Evolutionary conservation across 2,113 vertebrate genomes (phyloP), one percentile per base, ranked within the genome.

Genomic region (Lipophrys pholis): DNA sequence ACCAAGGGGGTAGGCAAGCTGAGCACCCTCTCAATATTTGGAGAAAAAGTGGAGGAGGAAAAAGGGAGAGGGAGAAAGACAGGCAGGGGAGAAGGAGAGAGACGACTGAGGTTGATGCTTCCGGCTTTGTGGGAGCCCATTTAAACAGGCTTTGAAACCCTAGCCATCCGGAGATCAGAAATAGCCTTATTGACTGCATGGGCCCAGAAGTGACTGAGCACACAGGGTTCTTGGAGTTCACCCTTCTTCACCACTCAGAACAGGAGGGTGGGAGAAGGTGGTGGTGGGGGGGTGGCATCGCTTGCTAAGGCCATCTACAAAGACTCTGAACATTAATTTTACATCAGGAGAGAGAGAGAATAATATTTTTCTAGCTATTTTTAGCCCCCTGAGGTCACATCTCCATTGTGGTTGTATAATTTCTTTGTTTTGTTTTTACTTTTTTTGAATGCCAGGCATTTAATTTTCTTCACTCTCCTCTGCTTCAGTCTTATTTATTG

Each of bases 121-220:
- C 84, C 85, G 81, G 90, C 87, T 91, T 93, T 89, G 89, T 91
- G 88, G 91, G 90, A 90, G 85, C 88, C 83, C 81, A 79, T 91
- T 92, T 93, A 91, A 93, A 89, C 86, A 85, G 81, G 78, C 87
- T 94, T 92, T 94, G 93, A 94, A 94, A 94, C 89, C 88, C 80
- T 90, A 93, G 90, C 90, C 91, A 93, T 90, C 90, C 91, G 84
- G 88, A 87, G 85, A 93, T 92, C 88, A 92, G 87, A 90, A 92
- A 92, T 92, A 91, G 86, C 90, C 90, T 89, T 91, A 91, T 91
- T 88, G 91, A 93, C 91, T 90, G 87, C 86, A 76, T 78, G 82
- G 88, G 87, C 81, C 83, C 82, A 84, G 81, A 84, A 92, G 84
- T 88, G 82, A 90, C 76, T 82, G 87, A 87, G 87, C 81, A 83